A percentile compares a stretch with the other conserved stretches of the same genome.
These are phyloP conservation scores for Procambarus clarkii DNA, from an alignment of 1,140 invertebrate genomes.

Conservation along the genomic window DNA sequence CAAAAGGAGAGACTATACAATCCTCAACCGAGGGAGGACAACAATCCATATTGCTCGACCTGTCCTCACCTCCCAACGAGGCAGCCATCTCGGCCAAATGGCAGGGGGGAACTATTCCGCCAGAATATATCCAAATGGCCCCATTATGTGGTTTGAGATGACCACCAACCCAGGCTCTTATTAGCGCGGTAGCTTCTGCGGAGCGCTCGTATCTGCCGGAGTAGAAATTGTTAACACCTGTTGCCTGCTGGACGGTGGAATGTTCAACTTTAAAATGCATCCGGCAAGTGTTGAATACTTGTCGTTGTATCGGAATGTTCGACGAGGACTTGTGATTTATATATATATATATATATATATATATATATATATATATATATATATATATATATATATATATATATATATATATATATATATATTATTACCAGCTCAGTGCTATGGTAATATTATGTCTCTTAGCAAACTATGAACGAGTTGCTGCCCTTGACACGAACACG, in stretches of 20 bases:
- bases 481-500: no score
- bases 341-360: background rate
- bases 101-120: background rate
- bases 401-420: constrained; percentile 14
- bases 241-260: no score
- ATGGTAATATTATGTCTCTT: no score
- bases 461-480: no score
- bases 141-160: background rate
- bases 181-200: background rate
- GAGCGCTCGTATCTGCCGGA: background rate
- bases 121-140: constrained; percentile 3
- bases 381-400: constrained; percentile 24
- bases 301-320: no score
- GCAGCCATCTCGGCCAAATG: background rate
- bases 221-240: no score
- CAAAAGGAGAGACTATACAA: no score
- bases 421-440: background rate
- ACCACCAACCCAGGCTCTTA: background rate
- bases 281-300: no score
- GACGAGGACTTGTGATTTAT: no score
- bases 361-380: constrained; percentile 4
- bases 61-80: background rate
- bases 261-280: no score
- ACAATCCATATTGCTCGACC: background rate
- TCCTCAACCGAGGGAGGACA: no score